Conservation (phyloP, 2,797 vertebrate species). For the Pyrocephalus nanus region DNA sequence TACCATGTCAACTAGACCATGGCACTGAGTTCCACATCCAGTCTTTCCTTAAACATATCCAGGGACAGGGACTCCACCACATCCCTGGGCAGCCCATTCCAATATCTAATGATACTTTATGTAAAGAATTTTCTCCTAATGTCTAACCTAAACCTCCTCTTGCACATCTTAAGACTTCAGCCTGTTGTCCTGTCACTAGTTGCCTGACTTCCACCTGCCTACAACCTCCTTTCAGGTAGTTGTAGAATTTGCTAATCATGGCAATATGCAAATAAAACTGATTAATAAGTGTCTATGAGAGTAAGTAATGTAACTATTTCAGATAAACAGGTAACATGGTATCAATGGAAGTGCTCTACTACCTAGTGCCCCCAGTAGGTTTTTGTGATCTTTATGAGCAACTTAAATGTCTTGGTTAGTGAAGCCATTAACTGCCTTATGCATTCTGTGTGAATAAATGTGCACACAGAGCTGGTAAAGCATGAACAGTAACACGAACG, state of each 20-base stretch:
- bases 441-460: not conserved
- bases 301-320: not conserved
- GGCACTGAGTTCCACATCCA: not conserved
- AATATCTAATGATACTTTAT: not conserved
- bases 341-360: not conserved
- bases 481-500: not conserved
- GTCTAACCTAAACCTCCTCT: not conserved
- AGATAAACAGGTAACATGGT: not conserved
- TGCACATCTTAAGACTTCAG: not conserved
- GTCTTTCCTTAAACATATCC: not conserved
- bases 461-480: not conserved
- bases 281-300: rapidly evolving
- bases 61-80: not conserved
- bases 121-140: not conserved
- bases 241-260: not conserved
- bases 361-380: not conserved
- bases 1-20: rapidly evolving
- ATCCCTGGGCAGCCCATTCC: not conserved
- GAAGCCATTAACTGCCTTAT: not conserved
- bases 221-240: not conserved
- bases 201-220: not conserved
- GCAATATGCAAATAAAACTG: not conserved
- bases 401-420: not conserved
- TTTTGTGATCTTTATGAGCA: not conserved
- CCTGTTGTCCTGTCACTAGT: not conserved